Percentiles rank a stretch among this genome's conserved stretches.
These are phyloP conservation scores for Monodelphis domestica DNA, from an alignment of 2,797 vertebrate genomes.

Conservation along the genomic window DNA sequence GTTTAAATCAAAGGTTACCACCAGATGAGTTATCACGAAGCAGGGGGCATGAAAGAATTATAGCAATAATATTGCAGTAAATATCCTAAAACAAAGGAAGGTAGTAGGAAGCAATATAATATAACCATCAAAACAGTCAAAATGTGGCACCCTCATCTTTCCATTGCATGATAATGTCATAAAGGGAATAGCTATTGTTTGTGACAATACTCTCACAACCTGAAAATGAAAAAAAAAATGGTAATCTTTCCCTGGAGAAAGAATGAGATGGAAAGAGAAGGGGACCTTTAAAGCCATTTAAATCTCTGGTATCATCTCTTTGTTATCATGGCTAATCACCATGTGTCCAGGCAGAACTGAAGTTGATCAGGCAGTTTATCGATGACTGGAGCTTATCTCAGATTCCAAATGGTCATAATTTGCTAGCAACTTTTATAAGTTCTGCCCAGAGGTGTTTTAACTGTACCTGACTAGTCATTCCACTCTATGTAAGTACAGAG, in stretches of 20 bases:
- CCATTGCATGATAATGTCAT: neutral
- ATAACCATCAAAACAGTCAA: neutral
- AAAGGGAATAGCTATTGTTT: neutral
- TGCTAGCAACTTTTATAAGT: neutral
- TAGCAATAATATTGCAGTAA: neutral
- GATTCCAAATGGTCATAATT: neutral
- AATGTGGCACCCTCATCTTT: neutral
- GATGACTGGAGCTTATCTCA: neutral
- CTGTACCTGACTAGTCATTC: neutral
- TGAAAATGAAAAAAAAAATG: neutral
- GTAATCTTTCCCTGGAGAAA: neutral
- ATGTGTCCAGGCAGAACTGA: neutral
- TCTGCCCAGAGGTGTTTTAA: neutral
- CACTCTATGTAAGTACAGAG: neutral
- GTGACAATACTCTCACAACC: neutral
- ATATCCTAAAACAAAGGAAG: neutral
- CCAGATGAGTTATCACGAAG: slow-evolving; percentile 36
- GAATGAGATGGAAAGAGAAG: neutral
- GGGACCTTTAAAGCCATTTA: neutral
- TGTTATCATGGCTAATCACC: neutral
- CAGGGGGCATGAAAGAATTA: slow-evolving; percentile 13
- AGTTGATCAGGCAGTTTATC: neutral
- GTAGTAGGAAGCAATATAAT: neutral
- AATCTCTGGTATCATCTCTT: neutral
- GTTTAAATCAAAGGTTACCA: slow-evolving; percentile 5